Conservation (phyloP, 2,797 vertebrate genomes). For the Glyptemys insculpta region DNA sequence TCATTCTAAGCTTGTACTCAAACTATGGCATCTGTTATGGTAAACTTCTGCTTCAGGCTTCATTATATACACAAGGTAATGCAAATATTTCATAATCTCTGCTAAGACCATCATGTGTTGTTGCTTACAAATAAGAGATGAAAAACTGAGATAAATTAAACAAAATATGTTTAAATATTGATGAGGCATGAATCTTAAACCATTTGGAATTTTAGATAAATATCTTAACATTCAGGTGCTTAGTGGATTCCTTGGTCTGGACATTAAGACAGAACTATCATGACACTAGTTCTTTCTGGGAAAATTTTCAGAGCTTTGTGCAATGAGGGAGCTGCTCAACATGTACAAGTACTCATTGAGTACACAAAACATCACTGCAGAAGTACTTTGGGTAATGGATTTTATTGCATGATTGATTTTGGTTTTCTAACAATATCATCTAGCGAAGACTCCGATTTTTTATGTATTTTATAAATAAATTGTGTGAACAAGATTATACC, state of each 20-base stretch:
- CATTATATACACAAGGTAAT: neutral
- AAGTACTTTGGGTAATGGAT: neutral
- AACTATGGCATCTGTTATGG: neutral
- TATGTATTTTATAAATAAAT: neutral
- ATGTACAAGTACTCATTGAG: neutral
- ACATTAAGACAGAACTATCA: neutral
- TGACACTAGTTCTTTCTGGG: neutral
- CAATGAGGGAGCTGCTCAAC: neutral
- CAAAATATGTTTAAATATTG: neutral
- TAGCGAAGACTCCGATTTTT: neutral
- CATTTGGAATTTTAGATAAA: neutral
- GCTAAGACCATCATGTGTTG: neutral
- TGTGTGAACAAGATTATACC: neutral
- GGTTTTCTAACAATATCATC: neutral
- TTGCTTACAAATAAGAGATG: neutral
- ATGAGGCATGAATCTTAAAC: neutral
- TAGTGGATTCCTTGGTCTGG: neutral
- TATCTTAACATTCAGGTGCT: neutral
- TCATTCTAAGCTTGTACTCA: neutral
- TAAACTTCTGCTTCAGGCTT: neutral
- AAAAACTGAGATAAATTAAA: neutral
- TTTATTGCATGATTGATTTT: neutral
- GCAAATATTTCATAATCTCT: conserved; percentile 13
- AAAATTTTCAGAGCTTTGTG: neutral
- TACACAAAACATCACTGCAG: neutral